Base-by-base conservation (phyloP, 1,140 invertebrate genomes). In the Dendroctonus valens region DNA sequence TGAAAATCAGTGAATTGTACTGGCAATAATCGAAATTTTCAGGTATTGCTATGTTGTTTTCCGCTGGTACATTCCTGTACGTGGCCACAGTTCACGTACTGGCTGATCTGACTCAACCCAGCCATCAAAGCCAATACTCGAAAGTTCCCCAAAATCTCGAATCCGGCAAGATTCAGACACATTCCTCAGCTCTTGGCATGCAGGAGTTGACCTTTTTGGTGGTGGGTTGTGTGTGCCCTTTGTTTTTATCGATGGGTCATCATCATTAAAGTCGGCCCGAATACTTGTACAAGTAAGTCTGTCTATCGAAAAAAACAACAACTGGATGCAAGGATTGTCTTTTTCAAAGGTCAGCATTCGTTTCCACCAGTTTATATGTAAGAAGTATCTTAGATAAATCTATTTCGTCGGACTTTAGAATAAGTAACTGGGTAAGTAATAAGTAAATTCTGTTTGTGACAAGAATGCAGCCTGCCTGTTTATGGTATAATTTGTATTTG, bases 21-120 rank as follows among this genome's bases (percentile, higher is more conserved):
- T 6, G 41, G 5, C 5, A 67, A 59, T 26, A 59, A 14, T 44
- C 8, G 41, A 15, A 37, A 9, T 55, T 37, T 39, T 79, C 79
- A 78, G 96, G 94, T 49, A 87, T 98, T 48, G 95, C 97, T 11
- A 97, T 99, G 95, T 80, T 99, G 14, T 99, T 99, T 79, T 98
- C 95, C 69, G 97, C 95, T 1, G 97, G 97, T 2, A 99, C 97
- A 50, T 99, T 99, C 81, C 82, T 99, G 6, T 99, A 99, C 77
- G 97, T 99, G 6, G 94, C 97, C 0, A 98, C 97, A 2, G 96
- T 99, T 2, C 97, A 99, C 80, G 96, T 99, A 4, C 79, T 99
- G 49, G 96, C 97, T 0, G 97, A 99, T 81, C 80, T 99, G 38
- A 91, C 89, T 66, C 79, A 83, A 64, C 78, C 79, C 68, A 72